phyloP scores from a whole-genome alignment of 2,113 vertebrate genomes.

The Entosphenus tridentatus region DNA sequence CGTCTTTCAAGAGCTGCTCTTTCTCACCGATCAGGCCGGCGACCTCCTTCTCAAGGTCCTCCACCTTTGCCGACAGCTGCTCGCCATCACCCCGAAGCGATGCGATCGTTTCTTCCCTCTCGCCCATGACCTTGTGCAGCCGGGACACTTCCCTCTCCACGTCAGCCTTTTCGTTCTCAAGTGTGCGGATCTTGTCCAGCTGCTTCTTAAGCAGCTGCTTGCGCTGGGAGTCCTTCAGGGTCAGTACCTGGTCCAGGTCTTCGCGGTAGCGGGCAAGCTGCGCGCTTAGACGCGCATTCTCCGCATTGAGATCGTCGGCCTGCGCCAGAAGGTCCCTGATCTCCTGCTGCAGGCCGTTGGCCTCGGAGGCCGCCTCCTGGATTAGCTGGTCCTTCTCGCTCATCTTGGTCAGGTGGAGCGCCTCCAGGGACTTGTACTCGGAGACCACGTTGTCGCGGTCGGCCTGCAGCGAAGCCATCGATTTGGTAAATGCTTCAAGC shows the following conservation, averaged over 20 bases:
- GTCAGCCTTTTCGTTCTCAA: constrained; percentile 30
- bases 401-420: constrained; percentile 50
- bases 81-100: constrained; percentile 22
- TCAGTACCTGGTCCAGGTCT: constrained; percentile 60
- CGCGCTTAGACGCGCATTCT: constrained; percentile 62
- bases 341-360: constrained; percentile 61
- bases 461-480: constrained; percentile 77
- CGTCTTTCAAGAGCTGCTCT: constrained; percentile 15
- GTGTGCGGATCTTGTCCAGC: constrained; percentile 27
- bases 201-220: constrained; percentile 54
- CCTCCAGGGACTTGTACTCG: constrained; percentile 63
- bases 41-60: constrained; percentile 14
- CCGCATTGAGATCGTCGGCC: constrained; percentile 64
- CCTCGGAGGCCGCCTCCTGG: constrained; percentile 70
- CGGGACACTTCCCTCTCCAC: constrained; percentile 26
- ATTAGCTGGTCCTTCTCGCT: constrained; percentile 70
- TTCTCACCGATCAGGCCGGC: constrained; percentile 14
- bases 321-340: constrained; percentile 38
- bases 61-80: constrained; percentile 21
- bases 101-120: constrained; percentile 16
- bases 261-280: constrained; percentile 53
- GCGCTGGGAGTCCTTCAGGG: constrained; percentile 74
- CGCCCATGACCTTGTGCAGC: constrained; percentile 15
- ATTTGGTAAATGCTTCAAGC: constrained; percentile 56
- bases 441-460: constrained; percentile 51